phyloP scores from a whole-genome alignment of 2,113 vertebrate species.

The Nibea coibor region DNA sequence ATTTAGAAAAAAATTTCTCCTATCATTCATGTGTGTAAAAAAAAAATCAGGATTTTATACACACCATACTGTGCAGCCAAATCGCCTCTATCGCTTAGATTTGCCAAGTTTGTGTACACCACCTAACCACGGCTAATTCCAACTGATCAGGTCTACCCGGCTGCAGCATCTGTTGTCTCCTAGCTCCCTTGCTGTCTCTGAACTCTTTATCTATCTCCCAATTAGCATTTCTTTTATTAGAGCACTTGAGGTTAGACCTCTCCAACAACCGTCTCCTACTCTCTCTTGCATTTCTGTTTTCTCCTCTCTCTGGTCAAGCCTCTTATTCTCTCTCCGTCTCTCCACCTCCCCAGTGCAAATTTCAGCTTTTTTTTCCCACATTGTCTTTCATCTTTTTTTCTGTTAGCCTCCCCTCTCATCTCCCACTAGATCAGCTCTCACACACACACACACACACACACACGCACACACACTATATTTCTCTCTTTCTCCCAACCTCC shows the following conservation, averaged over 20 bases:
- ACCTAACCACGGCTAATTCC: slow-evolving; percentile 6
- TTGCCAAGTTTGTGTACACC: neutral
- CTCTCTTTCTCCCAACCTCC: slow-evolving; percentile 33
- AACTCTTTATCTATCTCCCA: slow-evolving; percentile 25
- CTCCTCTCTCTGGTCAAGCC: slow-evolving; percentile 20
- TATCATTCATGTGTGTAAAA: neutral
- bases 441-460: neutral
- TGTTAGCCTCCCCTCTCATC: slow-evolving; percentile 43
- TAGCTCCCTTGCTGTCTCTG: slow-evolving; percentile 1
- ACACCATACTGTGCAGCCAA: neutral
- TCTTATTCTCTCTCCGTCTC: slow-evolving; percentile 32
- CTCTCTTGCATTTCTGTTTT: slow-evolving; percentile 3
- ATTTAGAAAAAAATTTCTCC: too few relatives aligned
- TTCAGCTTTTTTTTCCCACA: slow-evolving; percentile 36
- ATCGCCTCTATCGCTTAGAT: neutral
- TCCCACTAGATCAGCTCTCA: slow-evolving; percentile 24
- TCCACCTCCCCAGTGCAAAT: slow-evolving; percentile 33
- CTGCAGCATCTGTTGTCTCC: slow-evolving; percentile 30
- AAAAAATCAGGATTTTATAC: neutral
- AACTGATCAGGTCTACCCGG: neutral
- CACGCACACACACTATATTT: neutral
- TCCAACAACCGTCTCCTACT: neutral
- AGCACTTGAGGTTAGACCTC: slow-evolving; percentile 34
- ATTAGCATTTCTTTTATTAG: slow-evolving; percentile 62
- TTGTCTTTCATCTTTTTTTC: slow-evolving; percentile 58